These are phyloP conservation scores for Trogon surrucura DNA, from an alignment of 2,113 vertebrate genomes.

Conservation along the genomic window DNA sequence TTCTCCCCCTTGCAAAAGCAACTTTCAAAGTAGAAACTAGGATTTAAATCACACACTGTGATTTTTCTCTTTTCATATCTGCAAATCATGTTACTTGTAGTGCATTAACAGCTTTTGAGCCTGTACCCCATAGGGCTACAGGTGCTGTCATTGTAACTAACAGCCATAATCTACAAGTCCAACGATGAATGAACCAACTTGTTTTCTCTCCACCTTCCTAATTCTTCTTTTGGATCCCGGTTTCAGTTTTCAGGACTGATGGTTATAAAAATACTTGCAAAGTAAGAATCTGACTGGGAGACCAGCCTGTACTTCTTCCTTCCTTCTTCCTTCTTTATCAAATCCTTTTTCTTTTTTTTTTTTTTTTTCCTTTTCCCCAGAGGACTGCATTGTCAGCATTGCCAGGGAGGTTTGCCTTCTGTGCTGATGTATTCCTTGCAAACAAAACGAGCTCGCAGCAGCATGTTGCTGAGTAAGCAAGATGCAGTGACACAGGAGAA, in stretches of 20 bases:
- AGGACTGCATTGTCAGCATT: background rate
- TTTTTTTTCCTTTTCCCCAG: background rate
- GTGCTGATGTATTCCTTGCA: background rate
- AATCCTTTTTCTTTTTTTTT: background rate
- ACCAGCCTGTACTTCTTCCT: background rate
- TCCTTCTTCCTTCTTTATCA: background rate
- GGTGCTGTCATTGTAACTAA: conserved; percentile 15
- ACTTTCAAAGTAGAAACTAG: conserved; percentile 29
- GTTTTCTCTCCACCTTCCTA: background rate
- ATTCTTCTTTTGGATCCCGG: background rate
- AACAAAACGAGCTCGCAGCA: background rate
- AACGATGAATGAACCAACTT: background rate
- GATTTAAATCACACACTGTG: conserved; percentile 2
- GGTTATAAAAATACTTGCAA: background rate
- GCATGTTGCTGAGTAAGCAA: background rate
- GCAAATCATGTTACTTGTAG: conserved; percentile 12
- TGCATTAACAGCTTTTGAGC: conserved; percentile 6
- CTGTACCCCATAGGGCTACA: background rate
- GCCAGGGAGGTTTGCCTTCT: background rate
- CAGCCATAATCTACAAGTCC: background rate
- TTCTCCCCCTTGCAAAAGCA: background rate
- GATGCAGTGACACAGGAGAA: background rate
- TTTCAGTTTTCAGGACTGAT: background rate
- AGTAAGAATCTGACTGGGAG: background rate
- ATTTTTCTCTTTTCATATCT: conserved; percentile 23